Evolutionary conservation across 2,888 invertebrate genomes (phyloP), one percentile per base, ranked within the genome.

Genomic region (Cataglyphis cursor): DNA sequence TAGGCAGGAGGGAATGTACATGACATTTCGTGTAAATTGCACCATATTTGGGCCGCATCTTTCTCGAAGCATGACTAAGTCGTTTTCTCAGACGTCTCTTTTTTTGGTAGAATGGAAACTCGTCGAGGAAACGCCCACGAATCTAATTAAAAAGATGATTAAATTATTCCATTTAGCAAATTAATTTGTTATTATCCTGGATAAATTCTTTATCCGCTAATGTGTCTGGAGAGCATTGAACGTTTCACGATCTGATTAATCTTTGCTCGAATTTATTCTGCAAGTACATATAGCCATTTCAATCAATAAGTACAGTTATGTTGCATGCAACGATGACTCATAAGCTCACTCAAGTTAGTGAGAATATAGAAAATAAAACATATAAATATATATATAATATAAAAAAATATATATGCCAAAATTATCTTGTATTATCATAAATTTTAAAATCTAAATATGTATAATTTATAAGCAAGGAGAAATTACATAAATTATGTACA

Each of bases 31-130:
- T 35, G 44, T 48, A 48, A 80, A 80, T 80, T 80, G 59, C 44
- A 61, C 78, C 78, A 72, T 80, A 80, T 80, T 72, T 80, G 78
- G 78, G 72, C 73, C 59, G 59, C 3, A 21, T 80, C 78, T 72
- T 70, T 78, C 65, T 15, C 35, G 31, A 24, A 44, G 78, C 48
- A 35, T 18, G 72, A 59, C 24, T 18, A 44, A 80, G 12, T 72
- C 72, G 35, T 59, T 78, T 59, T 78, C 70, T 35, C 72, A 18
- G 15, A 1, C 78, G 35, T 80, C 61, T 44, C 76, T 66, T 80
- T 80, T 80, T 80, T 80, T 59, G 72, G 78, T 28, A 70, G 28
- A 70, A 59, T 57, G 10, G n/a, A 41, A n/a, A 68, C 15, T 24
- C 59, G 18, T 6, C 44, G 59, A n/a, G 12, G 4, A 31, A 66